phyloP scores from a whole-genome alignment of 1,140 invertebrate genomes.

The Lepidurus apus region DNA sequence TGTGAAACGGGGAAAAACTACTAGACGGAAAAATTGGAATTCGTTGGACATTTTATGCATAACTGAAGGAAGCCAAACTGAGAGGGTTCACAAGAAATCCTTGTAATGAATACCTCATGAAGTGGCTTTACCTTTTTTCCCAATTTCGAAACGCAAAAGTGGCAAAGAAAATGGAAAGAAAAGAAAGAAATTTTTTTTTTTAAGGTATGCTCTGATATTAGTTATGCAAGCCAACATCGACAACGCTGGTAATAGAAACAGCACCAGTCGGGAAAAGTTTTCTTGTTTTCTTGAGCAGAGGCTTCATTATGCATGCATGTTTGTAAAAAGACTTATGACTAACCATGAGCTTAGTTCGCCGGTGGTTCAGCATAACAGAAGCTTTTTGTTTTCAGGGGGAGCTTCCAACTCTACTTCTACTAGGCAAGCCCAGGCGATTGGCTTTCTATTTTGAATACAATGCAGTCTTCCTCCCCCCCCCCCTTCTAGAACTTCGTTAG shows the following conservation, averaged over 20 bases:
- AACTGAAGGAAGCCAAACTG: background rate
- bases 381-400: background rate
- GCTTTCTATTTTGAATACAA: background rate
- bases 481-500: background rate
- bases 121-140: background rate
- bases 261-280: background rate
- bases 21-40: background rate
- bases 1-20: background rate
- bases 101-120: conserved; percentile 1
- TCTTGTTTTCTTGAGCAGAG: background rate
- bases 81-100: background rate
- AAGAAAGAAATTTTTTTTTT: background rate
- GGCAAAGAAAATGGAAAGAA: too few species aligned
- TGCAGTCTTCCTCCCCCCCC: background rate
- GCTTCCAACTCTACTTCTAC: background rate
- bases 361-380: background rate
- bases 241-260: background rate
- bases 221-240: background rate
- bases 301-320: conserved; percentile 5
- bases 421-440: background rate
- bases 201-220: background rate
- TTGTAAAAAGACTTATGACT: background rate
- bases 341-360: background rate
- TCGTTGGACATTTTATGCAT: background rate
- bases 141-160: background rate